These are phyloP conservation scores for Spisula subtruncata DNA, from an alignment of 2,888 invertebrate genomes.

Conservation along the genomic window DNA sequence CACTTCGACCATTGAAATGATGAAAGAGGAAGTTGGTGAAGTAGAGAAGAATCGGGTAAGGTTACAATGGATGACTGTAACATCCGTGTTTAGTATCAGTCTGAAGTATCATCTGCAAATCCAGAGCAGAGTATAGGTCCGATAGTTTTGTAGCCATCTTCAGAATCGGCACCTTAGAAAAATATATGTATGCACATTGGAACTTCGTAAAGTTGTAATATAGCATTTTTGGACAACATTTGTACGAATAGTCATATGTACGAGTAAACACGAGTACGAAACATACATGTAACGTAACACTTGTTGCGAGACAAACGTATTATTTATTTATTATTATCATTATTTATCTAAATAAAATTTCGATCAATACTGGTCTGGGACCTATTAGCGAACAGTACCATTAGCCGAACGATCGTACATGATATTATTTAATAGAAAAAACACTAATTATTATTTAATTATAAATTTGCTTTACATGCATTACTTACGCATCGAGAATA, in stretches of 20 bases:
- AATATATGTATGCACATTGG: constrained; percentile 33
- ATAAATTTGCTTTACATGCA: no score
- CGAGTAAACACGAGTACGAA: neutral
- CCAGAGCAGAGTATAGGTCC: constrained; percentile 77
- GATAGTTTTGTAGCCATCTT: constrained; percentile 76
- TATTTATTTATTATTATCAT: no score
- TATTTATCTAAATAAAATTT: no score
- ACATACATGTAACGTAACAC: neutral
- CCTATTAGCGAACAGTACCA: no score
- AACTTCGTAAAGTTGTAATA: neutral
- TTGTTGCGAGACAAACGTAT: no score
- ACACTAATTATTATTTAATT: no score
- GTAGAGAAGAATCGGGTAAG: neutral
- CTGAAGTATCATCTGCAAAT: constrained; percentile 1
- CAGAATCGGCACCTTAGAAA: constrained; percentile 77
- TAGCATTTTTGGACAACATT: neutral
- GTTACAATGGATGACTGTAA: neutral
- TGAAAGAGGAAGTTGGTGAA: neutral
- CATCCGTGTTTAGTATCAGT: neutral
- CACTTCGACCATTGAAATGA: neutral
- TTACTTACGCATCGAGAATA: no score
- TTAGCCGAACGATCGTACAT: no score
- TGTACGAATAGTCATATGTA: neutral
- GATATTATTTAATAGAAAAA: no score
- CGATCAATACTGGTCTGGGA: no score